Percentiles rank a stretch among this genome's conserved stretches.
Evolutionary conservation across 2,888 invertebrate genomes (phyloP).

Genomic region (Sinelater perroti): DNA sequence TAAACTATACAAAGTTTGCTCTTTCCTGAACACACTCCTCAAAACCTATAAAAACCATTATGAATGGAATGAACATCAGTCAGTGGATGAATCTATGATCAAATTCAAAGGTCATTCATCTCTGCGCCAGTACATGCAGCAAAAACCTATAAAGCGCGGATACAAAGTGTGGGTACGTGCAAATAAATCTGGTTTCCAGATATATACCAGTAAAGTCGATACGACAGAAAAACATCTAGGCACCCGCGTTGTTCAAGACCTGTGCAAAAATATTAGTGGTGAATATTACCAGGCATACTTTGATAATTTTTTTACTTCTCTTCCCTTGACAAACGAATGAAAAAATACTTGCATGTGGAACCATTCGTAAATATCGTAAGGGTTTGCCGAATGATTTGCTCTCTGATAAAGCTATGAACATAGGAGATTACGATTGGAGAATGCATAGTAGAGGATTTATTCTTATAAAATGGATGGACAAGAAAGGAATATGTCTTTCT

Average conservation of each 20-base stretch:
- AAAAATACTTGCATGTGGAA: constrained; percentile 42
- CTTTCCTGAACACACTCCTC: constrained; percentile 38
- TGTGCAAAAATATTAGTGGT: constrained; percentile 19
- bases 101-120: constrained; percentile 44
- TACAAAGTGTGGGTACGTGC: constrained; percentile 46
- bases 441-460: background rate
- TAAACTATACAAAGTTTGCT: constrained; percentile 46
- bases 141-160: constrained; percentile 45
- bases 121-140: constrained; percentile 42
- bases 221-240: constrained; percentile 42
- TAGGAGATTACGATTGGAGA: background rate
- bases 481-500: background rate
- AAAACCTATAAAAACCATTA: constrained; percentile 36
- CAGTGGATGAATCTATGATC: constrained; percentile 47
- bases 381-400: background rate
- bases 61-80: constrained; percentile 29
- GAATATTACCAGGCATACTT: constrained; percentile 41
- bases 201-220: constrained; percentile 50
- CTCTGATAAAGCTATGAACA: background rate
- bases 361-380: constrained; percentile 38
- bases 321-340: constrained; percentile 35
- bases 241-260: constrained; percentile 30
- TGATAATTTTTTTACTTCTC: constrained; percentile 45
- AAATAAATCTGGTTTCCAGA: constrained; percentile 46
- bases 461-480: background rate